These are phyloP conservation scores for Heliconius sara DNA, from an alignment of 2,888 invertebrate species.

Conservation along the genomic window DNA sequence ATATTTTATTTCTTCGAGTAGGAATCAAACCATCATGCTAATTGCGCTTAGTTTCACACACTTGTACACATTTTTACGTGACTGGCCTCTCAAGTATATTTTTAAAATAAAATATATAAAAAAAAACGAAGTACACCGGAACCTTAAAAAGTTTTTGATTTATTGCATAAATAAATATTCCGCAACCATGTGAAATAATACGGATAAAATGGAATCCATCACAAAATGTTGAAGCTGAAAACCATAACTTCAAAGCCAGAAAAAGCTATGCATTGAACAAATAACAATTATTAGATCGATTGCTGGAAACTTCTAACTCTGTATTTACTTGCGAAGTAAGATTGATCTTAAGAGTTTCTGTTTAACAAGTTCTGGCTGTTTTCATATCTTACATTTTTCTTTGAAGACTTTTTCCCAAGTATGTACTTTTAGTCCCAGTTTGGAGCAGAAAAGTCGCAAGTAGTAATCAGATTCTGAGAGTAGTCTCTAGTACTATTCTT, in stretches of 20 bases:
- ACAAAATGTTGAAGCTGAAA: neutral
- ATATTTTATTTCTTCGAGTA: no score
- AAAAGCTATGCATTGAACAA: conserved; percentile 15
- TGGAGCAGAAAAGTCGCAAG: neutral
- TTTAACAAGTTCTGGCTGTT: conserved; percentile 18
- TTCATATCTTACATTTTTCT: conserved; percentile 8
- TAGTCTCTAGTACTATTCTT: no score
- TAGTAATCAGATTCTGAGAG: neutral
- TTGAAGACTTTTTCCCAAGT: neutral
- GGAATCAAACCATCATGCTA: no score
- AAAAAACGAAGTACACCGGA: no score
- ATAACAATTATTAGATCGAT: conserved; percentile 28
- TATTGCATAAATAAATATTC: neutral
- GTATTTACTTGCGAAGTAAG: conserved; percentile 19
- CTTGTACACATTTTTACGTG: no score
- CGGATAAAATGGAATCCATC: neutral
- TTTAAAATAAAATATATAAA: no score
- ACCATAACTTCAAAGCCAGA: neutral
- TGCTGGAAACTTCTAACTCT: conserved; percentile 17
- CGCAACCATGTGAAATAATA: neutral
- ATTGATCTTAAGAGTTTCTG: conserved; percentile 25
- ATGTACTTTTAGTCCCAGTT: neutral
- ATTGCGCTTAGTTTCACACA: no score
- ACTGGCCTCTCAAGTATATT: no score
- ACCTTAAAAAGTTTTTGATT: no score